Evolutionary conservation across 2,888 invertebrate species (phyloP).

Genomic region (Aradus depressus): DNA sequence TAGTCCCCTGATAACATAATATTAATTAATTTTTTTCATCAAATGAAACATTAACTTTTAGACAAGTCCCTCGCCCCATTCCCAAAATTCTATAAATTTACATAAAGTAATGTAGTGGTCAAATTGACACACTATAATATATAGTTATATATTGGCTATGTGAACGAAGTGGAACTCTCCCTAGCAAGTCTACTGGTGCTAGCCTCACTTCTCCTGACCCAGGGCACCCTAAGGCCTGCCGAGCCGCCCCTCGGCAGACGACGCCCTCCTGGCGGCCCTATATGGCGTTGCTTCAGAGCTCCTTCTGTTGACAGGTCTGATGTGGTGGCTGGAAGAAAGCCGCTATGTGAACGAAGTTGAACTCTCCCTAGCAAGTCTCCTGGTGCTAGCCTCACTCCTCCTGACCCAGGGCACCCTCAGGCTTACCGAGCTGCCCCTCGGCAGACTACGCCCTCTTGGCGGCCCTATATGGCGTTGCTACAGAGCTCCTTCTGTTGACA

Average conservation of each 20-base stretch:
- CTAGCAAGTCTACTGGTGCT: conserved; percentile 52
- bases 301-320: too few relatives aligned
- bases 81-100: too few relatives aligned
- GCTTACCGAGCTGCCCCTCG: conserved; percentile 47
- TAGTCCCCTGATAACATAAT: too few relatives aligned
- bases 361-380: conserved; percentile 59
- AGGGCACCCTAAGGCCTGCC: conserved; percentile 34
- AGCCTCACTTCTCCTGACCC: conserved; percentile 24
- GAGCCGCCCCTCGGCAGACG: conserved; percentile 65
- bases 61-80: too few relatives aligned
- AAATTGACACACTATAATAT: too few relatives aligned
- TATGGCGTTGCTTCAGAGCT: too few relatives aligned
- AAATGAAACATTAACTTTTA: too few relatives aligned
- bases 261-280: conserved; percentile 79
- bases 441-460: conserved; percentile 81
- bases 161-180: conserved; percentile 75
- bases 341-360: conserved; percentile 83
- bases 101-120: too few relatives aligned
- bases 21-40: too few relatives aligned
- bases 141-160: too few relatives aligned
- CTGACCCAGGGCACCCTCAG: conserved; percentile 35
- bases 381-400: conserved; percentile 28
- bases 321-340: conserved; percentile 57
- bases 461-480: too few relatives aligned
- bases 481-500: too few relatives aligned